Percentiles rank a stretch among this genome's conserved stretches.
Conservation (phyloP, 2,888 invertebrate species). For the Apamea epomidion region DNA sequence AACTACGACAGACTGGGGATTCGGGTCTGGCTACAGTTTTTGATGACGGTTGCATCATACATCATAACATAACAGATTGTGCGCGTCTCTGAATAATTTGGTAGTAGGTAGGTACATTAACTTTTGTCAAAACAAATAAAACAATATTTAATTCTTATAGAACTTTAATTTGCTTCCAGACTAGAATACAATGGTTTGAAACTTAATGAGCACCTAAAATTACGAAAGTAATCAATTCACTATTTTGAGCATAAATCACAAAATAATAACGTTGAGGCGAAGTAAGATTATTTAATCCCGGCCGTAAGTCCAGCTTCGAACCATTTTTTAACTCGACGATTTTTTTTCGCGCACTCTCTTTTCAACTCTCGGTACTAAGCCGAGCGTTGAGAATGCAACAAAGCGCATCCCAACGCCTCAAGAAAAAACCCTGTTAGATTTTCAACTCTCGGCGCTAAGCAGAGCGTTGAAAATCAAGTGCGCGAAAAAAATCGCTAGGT, state of each 20-base stretch:
- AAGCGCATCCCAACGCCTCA: not conserved
- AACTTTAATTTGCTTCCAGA: slow-evolving; percentile 84
- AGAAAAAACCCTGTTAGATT: not conserved
- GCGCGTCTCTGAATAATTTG: too few species aligned
- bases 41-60: too few species aligned
- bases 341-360: not conserved
- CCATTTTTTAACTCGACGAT: not conserved
- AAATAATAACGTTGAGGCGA: slow-evolving; percentile 26
- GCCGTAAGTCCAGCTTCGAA: not conserved
- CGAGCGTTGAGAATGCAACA: not conserved
- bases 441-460: not conserved
- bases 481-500: too few species aligned
- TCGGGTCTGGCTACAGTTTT: too few species aligned
- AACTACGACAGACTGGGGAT: too few species aligned
- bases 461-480: not conserved
- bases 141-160: slow-evolving; percentile 69
- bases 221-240: slow-evolving; percentile 41
- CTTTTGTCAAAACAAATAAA: slow-evolving; percentile 40
- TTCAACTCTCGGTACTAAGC: not conserved
- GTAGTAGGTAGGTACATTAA: too few species aligned
- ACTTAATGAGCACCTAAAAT: slow-evolving; percentile 79
- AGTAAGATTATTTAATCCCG: not conserved
- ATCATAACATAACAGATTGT: too few species aligned
- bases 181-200: slow-evolving; percentile 86
- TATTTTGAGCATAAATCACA: slow-evolving; percentile 51